Evolutionary conservation across 2,797 vertebrate species (phyloP), one percentile per base, ranked within the genome.

Genomic region (Rousettus madagascariensis): DNA sequence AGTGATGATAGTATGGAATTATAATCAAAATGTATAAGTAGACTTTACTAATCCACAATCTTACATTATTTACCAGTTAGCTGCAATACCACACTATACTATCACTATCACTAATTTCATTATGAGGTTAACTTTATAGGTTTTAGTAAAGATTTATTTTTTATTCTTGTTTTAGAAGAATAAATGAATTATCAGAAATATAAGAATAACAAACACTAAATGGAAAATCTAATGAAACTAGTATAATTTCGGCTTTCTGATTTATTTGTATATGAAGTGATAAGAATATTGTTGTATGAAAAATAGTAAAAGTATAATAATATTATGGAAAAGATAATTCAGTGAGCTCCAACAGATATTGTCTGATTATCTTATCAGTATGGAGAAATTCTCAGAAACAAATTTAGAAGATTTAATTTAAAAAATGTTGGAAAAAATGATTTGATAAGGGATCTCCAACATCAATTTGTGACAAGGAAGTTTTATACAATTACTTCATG

Each of bases 381-480:
- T 91, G 30, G 41, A 51, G 22, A 41, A 92, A 97, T 85, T 26
- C 77, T 94, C 33, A 74, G 22, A 30, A 93, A 87, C 22, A 95
- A 61, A 13, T 30, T 30, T 85, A 94, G 69, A 93, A 91, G 3
- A 8, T 96, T 95, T 95, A 92, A 93, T 91, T 49, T 49, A 49
- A 96, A 93, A 6, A 94, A 80, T 2, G 4, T 87, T 17, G 9
- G 72, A 85, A 95, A 72, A 59, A 86, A 57, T 57, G 87, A 77
- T 96, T 96, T 95, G 71, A 83, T 92, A 16, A 95, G 43, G 53
- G 2, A 36, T 94, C 90, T 86, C 71, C 90, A 46, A 6, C 6
- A 86, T 72, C 22, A 11, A 3, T 92, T 59, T 97, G 65, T 90
- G 78, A 69, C 10, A 49, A 8, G 36, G 41, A 78, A 22, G 0